A percentile compares a stretch with the other conserved stretches of the same genome.
Evolutionary conservation across 2,113 vertebrate genomes (phyloP).

Genomic region (Pontoporia blainvillei): DNA sequence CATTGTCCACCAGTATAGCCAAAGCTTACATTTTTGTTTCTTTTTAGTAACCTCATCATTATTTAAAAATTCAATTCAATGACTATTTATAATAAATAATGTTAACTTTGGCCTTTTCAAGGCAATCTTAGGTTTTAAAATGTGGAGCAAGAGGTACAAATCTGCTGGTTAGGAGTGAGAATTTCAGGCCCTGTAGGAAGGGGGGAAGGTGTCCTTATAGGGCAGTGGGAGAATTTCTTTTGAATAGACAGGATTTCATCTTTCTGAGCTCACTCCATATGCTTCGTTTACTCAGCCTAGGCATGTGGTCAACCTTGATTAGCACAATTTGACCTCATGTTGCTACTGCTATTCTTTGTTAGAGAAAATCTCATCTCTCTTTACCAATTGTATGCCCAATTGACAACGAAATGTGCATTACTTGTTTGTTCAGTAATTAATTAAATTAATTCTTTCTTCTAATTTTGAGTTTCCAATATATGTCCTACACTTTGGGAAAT

Average conservation of each 20-base stretch:
- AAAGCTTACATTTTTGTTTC: neutral
- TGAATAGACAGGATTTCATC: neutral
- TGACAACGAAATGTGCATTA: constrained; percentile 1
- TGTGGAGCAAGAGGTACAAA: neutral
- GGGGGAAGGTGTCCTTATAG: neutral
- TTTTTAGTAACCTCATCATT: neutral
- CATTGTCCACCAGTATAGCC: neutral
- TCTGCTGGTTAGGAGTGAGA: neutral
- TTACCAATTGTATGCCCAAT: neutral
- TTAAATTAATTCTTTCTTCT: neutral
- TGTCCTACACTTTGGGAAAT: neutral
- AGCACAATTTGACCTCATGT: constrained; percentile 35
- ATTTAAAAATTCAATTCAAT: neutral
- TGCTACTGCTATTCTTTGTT: neutral
- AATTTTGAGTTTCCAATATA: neutral
- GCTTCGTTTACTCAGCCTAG: neutral
- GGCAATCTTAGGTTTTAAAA: neutral
- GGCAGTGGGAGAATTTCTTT: neutral
- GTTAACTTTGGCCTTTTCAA: neutral
- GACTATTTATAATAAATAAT: neutral
- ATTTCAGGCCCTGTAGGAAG: neutral
- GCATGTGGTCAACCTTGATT: constrained; percentile 32
- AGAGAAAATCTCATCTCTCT: constrained; percentile 8
- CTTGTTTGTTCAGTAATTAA: neutral
- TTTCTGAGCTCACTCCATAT: neutral